Evolutionary conservation across 2,113 vertebrate species (phyloP).

Genomic region (Pygoscelis adeliae): DNA sequence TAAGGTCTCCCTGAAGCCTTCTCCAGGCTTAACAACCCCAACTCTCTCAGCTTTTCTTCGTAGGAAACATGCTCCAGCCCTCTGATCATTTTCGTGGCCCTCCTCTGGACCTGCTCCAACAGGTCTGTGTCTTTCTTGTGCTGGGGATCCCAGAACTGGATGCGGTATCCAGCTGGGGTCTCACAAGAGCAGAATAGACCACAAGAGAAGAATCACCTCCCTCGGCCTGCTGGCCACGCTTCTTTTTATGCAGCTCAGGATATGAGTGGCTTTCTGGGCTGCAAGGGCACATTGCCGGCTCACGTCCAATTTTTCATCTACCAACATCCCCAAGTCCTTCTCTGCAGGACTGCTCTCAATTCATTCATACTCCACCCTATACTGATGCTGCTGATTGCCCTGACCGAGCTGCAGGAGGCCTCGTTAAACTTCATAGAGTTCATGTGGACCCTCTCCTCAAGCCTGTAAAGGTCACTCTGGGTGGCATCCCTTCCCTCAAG

Average conservation of each 20-base stretch:
- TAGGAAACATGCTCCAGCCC: rapidly evolving
- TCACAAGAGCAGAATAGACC: neutral
- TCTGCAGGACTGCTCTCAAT: neutral
- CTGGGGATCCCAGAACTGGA: neutral
- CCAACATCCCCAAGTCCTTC: neutral
- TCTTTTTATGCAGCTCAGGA: neutral
- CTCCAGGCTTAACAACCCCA: neutral
- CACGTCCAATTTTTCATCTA: neutral
- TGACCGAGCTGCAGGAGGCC: neutral
- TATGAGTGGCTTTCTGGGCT: neutral
- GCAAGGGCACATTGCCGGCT: neutral
- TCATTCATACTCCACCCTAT: neutral
- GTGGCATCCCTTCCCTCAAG: neutral
- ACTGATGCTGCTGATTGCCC: neutral
- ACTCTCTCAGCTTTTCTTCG: neutral
- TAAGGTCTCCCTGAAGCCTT: neutral
- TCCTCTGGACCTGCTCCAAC: neutral
- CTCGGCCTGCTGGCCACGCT: neutral
- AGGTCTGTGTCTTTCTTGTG: neutral
- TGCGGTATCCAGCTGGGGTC: neutral
- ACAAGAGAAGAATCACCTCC: neutral
- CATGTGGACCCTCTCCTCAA: neutral
- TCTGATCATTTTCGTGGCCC: neutral
- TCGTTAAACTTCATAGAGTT: neutral
- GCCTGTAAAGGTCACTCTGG: neutral